These are phyloP conservation scores for Slavum lentiscoides DNA, from an alignment of 2,888 invertebrate genomes.

Conservation along the genomic window DNA sequence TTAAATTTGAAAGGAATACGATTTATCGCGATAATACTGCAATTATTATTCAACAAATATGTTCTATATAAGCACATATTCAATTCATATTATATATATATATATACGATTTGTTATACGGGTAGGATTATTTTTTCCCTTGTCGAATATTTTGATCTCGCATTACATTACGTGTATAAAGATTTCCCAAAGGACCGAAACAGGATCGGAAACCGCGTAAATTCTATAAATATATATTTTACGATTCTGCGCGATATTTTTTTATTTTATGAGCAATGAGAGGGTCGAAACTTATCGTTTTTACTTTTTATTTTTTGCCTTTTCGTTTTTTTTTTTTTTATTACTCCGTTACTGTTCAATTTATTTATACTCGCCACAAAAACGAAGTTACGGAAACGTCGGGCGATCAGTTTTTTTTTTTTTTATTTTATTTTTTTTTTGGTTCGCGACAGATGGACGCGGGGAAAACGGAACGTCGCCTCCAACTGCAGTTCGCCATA, in stretches of 20 bases:
- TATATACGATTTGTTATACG: background rate
- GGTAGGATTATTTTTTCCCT: background rate
- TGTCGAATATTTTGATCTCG: slow-evolving; percentile 12
- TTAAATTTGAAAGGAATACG: background rate
- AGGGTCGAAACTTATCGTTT: slow-evolving; percentile 39
- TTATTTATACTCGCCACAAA: slow-evolving; percentile 39
- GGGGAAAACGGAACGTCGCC: background rate
- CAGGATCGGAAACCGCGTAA: slow-evolving; percentile 30
- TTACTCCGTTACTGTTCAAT: slow-evolving; percentile 42
- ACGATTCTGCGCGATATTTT: slow-evolving; percentile 31
- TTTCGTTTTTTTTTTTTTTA: slow-evolving; percentile 44
- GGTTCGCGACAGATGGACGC: slow-evolving; percentile 15
- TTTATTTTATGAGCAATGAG: slow-evolving; percentile 37
- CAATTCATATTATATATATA: no score
- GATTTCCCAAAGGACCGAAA: slow-evolving; percentile 43
- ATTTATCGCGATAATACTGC: no score
- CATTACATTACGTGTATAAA: slow-evolving; percentile 9
- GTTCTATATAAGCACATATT: no score
- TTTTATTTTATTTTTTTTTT: background rate
- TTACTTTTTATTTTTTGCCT: slow-evolving; percentile 31
- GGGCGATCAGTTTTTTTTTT: background rate
- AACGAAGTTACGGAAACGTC: slow-evolving; percentile 26
- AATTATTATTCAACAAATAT: no score
- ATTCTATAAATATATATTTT: slow-evolving; percentile 20
- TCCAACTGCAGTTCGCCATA: no score